These are phyloP conservation scores for Mastomys coucha DNA, from an alignment of 2,113 vertebrate species.

Conservation along the genomic window DNA sequence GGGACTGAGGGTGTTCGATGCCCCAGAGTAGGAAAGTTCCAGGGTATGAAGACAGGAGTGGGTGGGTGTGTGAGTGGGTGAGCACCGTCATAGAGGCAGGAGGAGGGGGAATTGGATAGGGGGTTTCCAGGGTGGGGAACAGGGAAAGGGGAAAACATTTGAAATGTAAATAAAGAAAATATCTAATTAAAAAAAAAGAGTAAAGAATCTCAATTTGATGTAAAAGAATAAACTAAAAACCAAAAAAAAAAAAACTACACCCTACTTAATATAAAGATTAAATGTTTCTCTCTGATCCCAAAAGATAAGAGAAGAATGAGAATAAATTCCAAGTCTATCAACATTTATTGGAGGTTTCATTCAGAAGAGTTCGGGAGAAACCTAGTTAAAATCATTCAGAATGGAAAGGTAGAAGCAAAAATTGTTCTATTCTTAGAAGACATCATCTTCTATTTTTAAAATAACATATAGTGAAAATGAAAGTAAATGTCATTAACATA, in stretches of 20 bases:
- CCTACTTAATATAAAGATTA: background rate
- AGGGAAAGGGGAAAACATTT: too few species aligned
- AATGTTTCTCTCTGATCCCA: background rate
- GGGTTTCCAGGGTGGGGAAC: too few species aligned
- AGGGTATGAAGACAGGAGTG: too few species aligned
- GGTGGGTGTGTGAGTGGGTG: too few species aligned
- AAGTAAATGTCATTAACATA: background rate
- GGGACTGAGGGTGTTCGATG: too few species aligned
- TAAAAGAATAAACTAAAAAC: background rate
- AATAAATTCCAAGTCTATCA: too few species aligned
- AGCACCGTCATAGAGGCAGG: too few species aligned
- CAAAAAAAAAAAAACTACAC: too few species aligned
- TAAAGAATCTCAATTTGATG: background rate
- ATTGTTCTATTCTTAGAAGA: background rate
- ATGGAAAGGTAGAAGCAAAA: background rate
- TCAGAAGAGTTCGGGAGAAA: accelerated
- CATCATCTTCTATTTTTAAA: background rate
- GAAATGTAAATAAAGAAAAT: too few species aligned
- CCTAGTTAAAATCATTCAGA: background rate
- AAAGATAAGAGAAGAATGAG: background rate
- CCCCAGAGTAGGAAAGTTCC: too few species aligned
- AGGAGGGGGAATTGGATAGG: too few species aligned
- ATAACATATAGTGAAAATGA: background rate
- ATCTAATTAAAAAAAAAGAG: too few species aligned
- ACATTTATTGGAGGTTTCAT: background rate